Evolutionary conservation across 2,113 vertebrate genomes (phyloP), one percentile per base, ranked within the genome.

Genomic region (Colistium nudipinnis): DNA sequence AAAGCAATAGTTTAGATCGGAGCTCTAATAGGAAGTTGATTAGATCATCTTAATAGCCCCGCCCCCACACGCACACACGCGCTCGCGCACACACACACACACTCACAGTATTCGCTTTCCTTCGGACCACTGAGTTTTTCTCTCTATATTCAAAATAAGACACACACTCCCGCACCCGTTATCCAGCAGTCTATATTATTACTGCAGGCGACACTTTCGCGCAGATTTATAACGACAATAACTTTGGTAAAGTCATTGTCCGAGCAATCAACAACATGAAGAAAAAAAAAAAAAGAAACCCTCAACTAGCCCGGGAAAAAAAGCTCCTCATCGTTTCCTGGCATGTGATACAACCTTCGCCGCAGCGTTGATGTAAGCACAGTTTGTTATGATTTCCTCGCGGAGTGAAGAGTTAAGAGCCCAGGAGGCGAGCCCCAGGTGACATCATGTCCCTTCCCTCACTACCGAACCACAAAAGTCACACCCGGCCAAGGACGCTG

Each of bases 401-500:
- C 30, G 0, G 4, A 68, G 52, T 30, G 45, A 61, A 8, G 38
- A 55, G 13, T 35, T n/a, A 35, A 39, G 41, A 39, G 22, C 12
- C 12, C 14, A 36, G 64, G 51, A 68, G 70, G 7, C 1, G 62
- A 16, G n/a, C n/a, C 45, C 28, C 38, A 19, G 38, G 70, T 75
- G 73, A 82, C 65, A 62, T 70, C 44, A 80, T 70, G 70, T 69
- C 63, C 67, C 54, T 39, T 31, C 27, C 47, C 61, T 71, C 57
- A 73, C 56, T 47, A 55, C 54, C 10, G 13, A 56, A 57, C 43
- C 68, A 73, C 69, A 68, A 53, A 25, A 60, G 59, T 70, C 41
- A 69, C 51, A 74, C 19, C 53, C 36, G 24, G 11, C 54, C 35
- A n/a, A 4, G 12, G 69, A 51, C 53, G 62, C n/a, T 52, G n/a